Percentiles rank a stretch among this genome's conserved stretches.
Conservation (phyloP, 1,140 invertebrate genomes). For the Drosophila guanche region DNA sequence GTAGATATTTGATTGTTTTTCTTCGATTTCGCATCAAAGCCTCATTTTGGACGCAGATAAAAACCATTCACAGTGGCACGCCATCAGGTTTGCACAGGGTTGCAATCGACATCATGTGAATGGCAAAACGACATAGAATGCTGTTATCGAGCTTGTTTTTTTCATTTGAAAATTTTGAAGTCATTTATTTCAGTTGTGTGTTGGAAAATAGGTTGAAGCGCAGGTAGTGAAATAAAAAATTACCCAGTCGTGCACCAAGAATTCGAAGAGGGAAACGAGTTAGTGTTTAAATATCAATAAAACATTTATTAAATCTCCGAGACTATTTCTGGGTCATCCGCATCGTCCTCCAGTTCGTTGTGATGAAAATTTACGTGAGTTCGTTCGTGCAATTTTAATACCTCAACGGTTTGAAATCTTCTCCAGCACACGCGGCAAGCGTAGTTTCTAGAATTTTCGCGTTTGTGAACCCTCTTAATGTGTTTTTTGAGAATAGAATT, state of each 20-base stretch:
- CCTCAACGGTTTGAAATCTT: slow-evolving; percentile 1
- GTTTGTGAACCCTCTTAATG: slow-evolving; percentile 22
- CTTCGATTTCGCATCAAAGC: slow-evolving; percentile 14
- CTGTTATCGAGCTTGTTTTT: no score
- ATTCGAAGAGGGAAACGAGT: no score
- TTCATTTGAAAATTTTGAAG: no score
- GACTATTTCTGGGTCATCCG: no score
- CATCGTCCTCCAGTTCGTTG: neutral
- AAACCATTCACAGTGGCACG: slow-evolving; percentile 36
- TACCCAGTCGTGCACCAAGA: no score
- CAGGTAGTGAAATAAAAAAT: no score
- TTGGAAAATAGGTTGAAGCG: no score
- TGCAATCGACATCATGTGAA: slow-evolving; percentile 23
- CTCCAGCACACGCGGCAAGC: slow-evolving; percentile 1
- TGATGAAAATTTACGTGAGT: neutral
- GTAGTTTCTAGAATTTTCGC: neutral
- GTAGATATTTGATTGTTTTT: slow-evolving; percentile 5
- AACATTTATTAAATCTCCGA: neutral
- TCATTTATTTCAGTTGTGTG: no score
- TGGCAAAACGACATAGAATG: no score
- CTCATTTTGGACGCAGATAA: slow-evolving; percentile 27
- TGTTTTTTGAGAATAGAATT: slow-evolving; percentile 37
- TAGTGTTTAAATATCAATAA: no score
- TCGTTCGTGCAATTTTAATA: slow-evolving; percentile 1
- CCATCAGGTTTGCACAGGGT: slow-evolving; percentile 24